Evolutionary conservation across 30 jellyfish, hydroid and myxozoan genomes (phyloP), one percentile per base, ranked within the genome.

Genomic region (Catostylus mosaicus): DNA sequence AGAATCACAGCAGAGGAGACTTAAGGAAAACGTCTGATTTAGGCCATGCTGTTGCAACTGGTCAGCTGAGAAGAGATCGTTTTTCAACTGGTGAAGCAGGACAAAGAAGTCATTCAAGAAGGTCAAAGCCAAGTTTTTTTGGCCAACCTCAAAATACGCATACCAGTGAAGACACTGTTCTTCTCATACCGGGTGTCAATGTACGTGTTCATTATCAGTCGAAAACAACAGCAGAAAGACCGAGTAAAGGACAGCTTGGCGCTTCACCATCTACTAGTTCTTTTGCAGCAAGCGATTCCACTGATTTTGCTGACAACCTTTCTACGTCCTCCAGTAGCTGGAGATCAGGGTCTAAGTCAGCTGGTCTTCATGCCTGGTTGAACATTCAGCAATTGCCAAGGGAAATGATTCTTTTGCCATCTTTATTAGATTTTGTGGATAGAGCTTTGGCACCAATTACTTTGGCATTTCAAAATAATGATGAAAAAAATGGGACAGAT

Each of bases 361-460:
- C 93, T 45, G 90, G 96, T 14, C 77, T 92, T 40, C 88, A 86
- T 74, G 96, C 96, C 32, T 84, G 92, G 89, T 34, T 92, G 20
- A 80, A 86, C 67, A 75, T 92, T 22, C 97, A 92, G 85, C 95
- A 88, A 27, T 65, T 92, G 8, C 96, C 98, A 1, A 34, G 95
- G 38, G 98, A 92, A 78, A 92, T 87, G 97, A 87, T 92, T 32
- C 82, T 92, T 0, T 83, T 91, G 52, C 98, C 98, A 3, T 92
- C 98, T 9, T 67, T 92, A 68, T 67, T 92, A 43, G 98, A 92
- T 52, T 92, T 79, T 79, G 37, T 92, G 16, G 98, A 86, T 40
- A 92, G 83, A 62, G 97, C 98, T 0, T 64, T 92, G 24, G 93
- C 84, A 16, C 98, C 98, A 8, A 92, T 92, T 38, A 67, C 89